Evolutionary conservation across 2,888 invertebrate species (phyloP), one percentile per base, ranked within the genome.

Genomic region (Drosophila gaucha): DNA sequence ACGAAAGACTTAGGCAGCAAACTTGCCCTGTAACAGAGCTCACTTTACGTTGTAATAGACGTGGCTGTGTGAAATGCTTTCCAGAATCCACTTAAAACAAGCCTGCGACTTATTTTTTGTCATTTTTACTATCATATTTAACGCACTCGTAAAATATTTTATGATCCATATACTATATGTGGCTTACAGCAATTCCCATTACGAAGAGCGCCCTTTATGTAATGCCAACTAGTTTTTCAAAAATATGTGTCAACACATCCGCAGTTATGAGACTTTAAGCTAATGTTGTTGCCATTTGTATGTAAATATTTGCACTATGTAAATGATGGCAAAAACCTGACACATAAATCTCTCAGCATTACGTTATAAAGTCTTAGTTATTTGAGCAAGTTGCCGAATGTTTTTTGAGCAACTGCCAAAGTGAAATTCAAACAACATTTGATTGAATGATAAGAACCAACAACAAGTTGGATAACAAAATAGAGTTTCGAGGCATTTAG

Each of bases 1-100:
- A 83, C 70, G 55, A 77, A 88, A 77, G 85, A 87, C 80, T 89
- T 74, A 65, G 67, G 66, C 71, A 83, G 76, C 86, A 67, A 86
- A 86, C 88, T 56, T 70, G 47, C 54, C 12, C 6, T 12, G 30
- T 49, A 38, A 55, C 28, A 18, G 50, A 33, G 10, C 20, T 3
- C 1, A 41, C 8, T 26, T 33, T 28, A 47, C 30, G 36, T n/a
- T 57, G 26, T 63, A 28, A 43, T 12, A 28, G 46, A 33, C 28
- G 26, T 18, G 9, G 1, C 14, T 33, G 50, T 52, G 47, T 38
- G 9, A 56, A 73, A 51, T 44, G 70, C 67, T 64, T 62, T 64
- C 62, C 71, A 86, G 78, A 83, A 84, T 74, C 56, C 63, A 57
- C 52, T 72, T 52, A 52, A 49, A 14, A n/a, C 6, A 2, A 30